phyloP scores from a whole-genome alignment of 2,113 vertebrate species.

The Oreocharis arfaki region DNA sequence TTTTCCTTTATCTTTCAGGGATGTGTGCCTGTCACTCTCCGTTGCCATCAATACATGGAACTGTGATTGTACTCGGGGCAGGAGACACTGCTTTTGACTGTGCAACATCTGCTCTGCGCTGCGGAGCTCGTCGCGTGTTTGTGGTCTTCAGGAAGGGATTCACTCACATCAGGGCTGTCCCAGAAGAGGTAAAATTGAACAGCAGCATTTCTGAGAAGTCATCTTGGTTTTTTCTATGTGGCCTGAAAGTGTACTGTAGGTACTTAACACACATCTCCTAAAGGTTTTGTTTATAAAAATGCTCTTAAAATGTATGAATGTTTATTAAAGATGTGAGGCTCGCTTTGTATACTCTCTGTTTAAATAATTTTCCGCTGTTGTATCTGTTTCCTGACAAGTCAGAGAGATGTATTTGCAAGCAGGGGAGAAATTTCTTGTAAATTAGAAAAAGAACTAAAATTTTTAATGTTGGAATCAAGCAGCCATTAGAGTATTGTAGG shows the following conservation, averaged over 20 bases:
- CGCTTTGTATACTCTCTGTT: neutral
- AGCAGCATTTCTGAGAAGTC: neutral
- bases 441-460: neutral
- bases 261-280: neutral
- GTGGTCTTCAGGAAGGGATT: slow-evolving; percentile 92
- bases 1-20: slow-evolving; percentile 80
- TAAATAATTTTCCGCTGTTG: neutral
- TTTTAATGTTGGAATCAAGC: neutral
- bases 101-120: slow-evolving; percentile 91
- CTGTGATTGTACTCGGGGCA: slow-evolving; percentile 89
- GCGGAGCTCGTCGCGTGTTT: slow-evolving; percentile 87
- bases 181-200: slow-evolving; percentile 83
- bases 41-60: slow-evolving; percentile 83
- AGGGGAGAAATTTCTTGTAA: neutral
- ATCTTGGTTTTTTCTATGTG: neutral
- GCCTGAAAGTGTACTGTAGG: neutral
- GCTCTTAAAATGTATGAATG: neutral
- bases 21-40: slow-evolving; percentile 85
- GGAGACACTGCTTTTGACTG: slow-evolving; percentile 98
- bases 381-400: neutral
- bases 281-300: neutral
- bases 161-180: slow-evolving; percentile 88
- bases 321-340: neutral
- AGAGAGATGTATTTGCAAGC: neutral
- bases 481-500: neutral